Percentiles rank a stretch among this genome's conserved stretches.
phyloP scores from a whole-genome alignment of 2,113 vertebrate species.

The Amazona vittata region DNA sequence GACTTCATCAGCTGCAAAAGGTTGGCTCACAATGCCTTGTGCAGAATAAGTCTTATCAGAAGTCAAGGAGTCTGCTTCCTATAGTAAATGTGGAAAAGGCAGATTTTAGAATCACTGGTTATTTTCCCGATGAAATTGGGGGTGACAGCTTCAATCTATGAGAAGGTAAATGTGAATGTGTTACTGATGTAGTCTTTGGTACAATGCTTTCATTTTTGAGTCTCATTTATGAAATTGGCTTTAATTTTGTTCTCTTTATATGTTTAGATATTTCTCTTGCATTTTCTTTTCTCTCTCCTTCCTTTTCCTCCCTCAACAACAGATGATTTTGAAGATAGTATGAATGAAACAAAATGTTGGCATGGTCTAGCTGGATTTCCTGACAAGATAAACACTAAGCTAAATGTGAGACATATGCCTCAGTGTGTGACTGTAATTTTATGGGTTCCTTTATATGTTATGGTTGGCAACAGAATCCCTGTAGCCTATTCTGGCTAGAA shows the following conservation, averaged over 20 bases:
- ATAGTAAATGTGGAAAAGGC: not conserved
- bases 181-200: not conserved
- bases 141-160: not conserved
- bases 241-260: not conserved
- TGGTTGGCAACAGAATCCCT: constrained; percentile 54
- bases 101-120: not conserved
- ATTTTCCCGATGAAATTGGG: not conserved
- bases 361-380: constrained; percentile 51
- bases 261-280: not conserved
- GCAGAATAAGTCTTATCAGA: not conserved
- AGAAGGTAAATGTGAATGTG: not conserved
- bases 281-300: constrained; percentile 15
- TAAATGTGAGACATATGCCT: constrained; percentile 67
- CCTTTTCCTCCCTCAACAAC: constrained; percentile 7
- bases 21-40: not conserved
- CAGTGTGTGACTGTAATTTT: constrained; percentile 58
- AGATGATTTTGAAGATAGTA: constrained; percentile 49
- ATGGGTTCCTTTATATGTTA: constrained; percentile 55
- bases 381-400: constrained; percentile 65
- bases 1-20: not conserved
- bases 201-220: not conserved
- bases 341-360: constrained; percentile 69
- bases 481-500: constrained; percentile 37
- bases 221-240: not conserved
- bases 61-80: not conserved